Percentiles rank a stretch among this genome's conserved stretches.
phyloP scores from a whole-genome alignment of 1,140 invertebrate genomes.

The Catajapyx aquilonaris region DNA sequence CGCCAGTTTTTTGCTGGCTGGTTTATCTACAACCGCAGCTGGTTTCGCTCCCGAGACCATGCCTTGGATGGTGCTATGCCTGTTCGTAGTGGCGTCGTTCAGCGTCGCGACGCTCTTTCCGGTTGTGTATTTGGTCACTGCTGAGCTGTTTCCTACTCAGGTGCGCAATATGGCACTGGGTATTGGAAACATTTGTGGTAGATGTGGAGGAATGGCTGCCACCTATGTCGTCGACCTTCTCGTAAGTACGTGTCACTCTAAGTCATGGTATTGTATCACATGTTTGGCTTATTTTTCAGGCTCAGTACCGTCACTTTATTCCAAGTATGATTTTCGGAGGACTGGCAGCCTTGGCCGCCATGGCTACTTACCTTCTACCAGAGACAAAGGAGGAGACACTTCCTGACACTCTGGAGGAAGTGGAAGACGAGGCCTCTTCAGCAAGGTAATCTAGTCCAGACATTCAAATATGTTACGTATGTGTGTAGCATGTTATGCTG shows the following conservation, averaged over 20 bases:
- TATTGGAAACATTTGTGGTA: slow-evolving; percentile 22
- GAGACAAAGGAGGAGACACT: too few relatives aligned
- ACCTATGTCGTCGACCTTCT: slow-evolving; percentile 13
- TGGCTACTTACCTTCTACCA: too few relatives aligned
- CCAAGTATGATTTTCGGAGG: too few relatives aligned
- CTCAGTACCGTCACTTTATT: too few relatives aligned
- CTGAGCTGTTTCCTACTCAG: slow-evolving; percentile 23
- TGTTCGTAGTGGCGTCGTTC: not conserved
- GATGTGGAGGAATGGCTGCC: slow-evolving; percentile 24
- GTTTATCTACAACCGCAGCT: not conserved
- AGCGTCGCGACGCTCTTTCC: slow-evolving; percentile 14
- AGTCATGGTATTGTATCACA: too few relatives aligned
- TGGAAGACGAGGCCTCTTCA: too few relatives aligned
- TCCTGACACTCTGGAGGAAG: too few relatives aligned
- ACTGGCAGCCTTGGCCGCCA: too few relatives aligned
- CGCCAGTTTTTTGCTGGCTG: not conserved
- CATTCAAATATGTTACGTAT: too few relatives aligned
- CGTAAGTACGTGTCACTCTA: not conserved
- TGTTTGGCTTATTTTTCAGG: too few relatives aligned
- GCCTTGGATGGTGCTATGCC: not conserved
- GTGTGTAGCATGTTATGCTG: too few relatives aligned
- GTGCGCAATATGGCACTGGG: slow-evolving; percentile 24
- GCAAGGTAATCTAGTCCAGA: too few relatives aligned
- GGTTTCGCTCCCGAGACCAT: not conserved
- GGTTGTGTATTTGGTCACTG: slow-evolving; percentile 18